Conservation (phyloP, 2,113 vertebrate genomes). For the Zootoca vivipara region DNA sequence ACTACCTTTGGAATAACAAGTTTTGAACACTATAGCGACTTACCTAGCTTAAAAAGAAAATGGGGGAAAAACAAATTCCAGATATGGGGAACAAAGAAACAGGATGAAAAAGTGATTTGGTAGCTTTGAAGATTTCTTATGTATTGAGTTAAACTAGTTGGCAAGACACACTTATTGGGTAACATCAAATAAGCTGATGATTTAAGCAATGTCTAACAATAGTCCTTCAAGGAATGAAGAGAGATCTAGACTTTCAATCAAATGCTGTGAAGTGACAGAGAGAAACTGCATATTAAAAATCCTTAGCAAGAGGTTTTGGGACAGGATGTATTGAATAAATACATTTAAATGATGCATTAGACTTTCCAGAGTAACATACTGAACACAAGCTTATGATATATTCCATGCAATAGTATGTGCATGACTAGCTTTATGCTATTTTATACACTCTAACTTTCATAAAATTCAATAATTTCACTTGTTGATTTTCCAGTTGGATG, state of each 20-base stretch:
- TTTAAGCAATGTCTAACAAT: constrained; percentile 29
- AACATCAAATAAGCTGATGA: constrained; percentile 26
- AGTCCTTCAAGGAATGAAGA: constrained; percentile 12
- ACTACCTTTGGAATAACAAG: background rate
- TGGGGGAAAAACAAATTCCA: background rate
- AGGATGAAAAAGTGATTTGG: constrained; percentile 16
- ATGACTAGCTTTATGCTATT: constrained; percentile 8
- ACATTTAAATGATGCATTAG: constrained; percentile 31
- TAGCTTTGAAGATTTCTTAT: constrained; percentile 14
- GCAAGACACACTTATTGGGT: constrained; percentile 2
- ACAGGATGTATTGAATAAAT: constrained; percentile 33
- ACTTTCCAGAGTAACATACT: background rate
- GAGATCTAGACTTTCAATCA: constrained; percentile 28
- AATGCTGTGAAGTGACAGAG: constrained; percentile 4
- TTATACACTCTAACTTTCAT: background rate
- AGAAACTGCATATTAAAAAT: constrained; percentile 28
- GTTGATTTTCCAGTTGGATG: background rate
- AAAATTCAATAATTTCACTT: background rate
- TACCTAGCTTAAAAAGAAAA: background rate
- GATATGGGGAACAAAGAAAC: background rate
- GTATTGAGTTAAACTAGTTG: background rate
- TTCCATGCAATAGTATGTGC: background rate
- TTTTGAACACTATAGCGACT: background rate
- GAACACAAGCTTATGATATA: background rate
- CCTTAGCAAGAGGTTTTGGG: constrained; percentile 22